A percentile compares a stretch with the other conserved stretches of the same genome.
These are phyloP conservation scores for Lepilemur septentrionalis DNA, from an alignment of 2,797 vertebrate species.

Conservation along the genomic window DNA sequence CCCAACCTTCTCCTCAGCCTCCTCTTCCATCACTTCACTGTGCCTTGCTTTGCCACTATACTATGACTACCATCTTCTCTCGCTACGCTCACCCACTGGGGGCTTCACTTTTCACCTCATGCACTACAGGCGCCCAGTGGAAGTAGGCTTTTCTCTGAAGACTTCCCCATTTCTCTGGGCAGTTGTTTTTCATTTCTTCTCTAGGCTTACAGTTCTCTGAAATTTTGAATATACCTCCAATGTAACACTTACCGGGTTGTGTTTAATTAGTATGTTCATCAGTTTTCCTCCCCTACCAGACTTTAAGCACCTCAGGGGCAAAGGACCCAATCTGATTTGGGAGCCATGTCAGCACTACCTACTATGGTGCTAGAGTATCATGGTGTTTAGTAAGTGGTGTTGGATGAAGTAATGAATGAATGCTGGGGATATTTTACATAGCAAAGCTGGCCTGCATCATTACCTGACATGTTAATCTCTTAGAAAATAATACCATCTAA, in stretches of 20 bases:
- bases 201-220: background rate
- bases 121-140: background rate
- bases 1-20: background rate
- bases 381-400: background rate
- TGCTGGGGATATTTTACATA: background rate
- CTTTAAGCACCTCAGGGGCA: background rate
- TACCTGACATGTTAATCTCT: background rate
- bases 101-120: background rate
- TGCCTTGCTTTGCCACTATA: background rate
- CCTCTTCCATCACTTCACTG: no score
- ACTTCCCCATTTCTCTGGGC: background rate
- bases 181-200: background rate
- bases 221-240: background rate
- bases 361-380: background rate
- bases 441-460: background rate
- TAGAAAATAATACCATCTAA: background rate
- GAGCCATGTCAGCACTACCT: background rate
- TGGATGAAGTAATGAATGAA: background rate
- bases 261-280: constrained; percentile 31
- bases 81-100: no score
- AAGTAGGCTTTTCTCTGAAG: background rate
- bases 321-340: background rate
- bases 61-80: background rate
- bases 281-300: background rate
- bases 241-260: background rate